phyloP scores from a whole-genome alignment of 1,140 invertebrate genomes.

The Dryas iulia region DNA sequence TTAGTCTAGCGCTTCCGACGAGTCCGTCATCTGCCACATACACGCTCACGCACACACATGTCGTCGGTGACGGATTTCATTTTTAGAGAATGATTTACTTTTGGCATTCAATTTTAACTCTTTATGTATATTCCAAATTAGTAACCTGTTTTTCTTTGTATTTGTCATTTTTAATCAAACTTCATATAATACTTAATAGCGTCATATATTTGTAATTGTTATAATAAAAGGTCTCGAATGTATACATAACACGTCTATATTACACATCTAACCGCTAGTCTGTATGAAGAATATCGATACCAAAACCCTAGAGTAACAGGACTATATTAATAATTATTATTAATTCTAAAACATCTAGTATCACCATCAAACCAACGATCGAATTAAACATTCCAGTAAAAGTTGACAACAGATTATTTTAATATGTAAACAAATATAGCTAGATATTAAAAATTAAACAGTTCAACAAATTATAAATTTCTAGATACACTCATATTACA shows the following conservation, averaged over 20 bases:
- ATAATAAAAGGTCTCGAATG: conserved; percentile 64
- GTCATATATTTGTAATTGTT: conserved; percentile 67
- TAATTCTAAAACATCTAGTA: conserved; percentile 62
- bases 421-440: conserved; percentile 55
- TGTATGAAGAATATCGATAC: conserved; percentile 49
- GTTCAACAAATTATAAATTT: conserved; percentile 51
- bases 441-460: conserved; percentile 30
- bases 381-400: conserved; percentile 58
- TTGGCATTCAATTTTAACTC: conserved; percentile 24
- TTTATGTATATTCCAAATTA: conserved; percentile 28
- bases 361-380: conserved; percentile 62
- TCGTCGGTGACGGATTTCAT: conserved; percentile 16
- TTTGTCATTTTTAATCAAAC: conserved; percentile 39
- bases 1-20: conserved; percentile 23
- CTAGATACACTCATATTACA: conserved; percentile 50
- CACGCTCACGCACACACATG: neutral
- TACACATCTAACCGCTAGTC: conserved; percentile 54
- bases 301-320: conserved; percentile 57
- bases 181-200: conserved; percentile 57
- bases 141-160: conserved; percentile 15
- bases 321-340: conserved; percentile 42
- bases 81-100: conserved; percentile 27
- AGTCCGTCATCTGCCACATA: conserved; percentile 3
- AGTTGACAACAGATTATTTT: conserved; percentile 62
- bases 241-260: conserved; percentile 67